A percentile compares a stretch with the other conserved stretches of the same genome.
phyloP scores from a whole-genome alignment of 2,888 invertebrate genomes.

The Axea sp. region DNA sequence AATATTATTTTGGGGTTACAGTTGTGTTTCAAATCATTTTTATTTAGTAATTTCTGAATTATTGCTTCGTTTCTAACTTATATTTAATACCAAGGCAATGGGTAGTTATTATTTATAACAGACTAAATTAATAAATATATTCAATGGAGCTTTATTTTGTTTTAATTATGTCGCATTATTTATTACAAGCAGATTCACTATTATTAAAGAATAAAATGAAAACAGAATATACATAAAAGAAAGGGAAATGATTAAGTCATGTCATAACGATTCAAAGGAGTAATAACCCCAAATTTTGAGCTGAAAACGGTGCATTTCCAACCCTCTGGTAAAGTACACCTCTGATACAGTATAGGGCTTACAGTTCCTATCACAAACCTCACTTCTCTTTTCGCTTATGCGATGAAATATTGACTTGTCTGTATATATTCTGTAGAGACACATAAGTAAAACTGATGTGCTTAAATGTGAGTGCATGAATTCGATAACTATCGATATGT shows the following conservation, averaged over 20 bases:
- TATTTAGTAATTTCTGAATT: no score
- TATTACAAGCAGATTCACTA: no score
- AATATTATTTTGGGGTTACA: no score
- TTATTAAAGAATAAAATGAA: no score
- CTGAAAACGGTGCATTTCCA: slow-evolving; percentile 21
- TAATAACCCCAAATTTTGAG: slow-evolving; percentile 51
- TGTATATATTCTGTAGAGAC: slow-evolving; percentile 16
- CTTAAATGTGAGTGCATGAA: slow-evolving; percentile 13
- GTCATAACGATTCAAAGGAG: slow-evolving; percentile 43
- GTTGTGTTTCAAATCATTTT: no score
- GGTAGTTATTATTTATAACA: no score
- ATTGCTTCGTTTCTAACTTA: no score
- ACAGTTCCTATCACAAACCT: slow-evolving; percentile 61
- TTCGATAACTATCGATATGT: slow-evolving; percentile 48
- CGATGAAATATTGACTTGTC: slow-evolving; percentile 66
- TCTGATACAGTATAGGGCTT: slow-evolving; percentile 21
- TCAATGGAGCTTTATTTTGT: no score
- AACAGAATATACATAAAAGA: slow-evolving; percentile 3
- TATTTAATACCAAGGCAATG: no score
- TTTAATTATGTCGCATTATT: no score
- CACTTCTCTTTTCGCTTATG: slow-evolving; percentile 65
- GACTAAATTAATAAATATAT: no score
- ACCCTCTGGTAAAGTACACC: slow-evolving; percentile 32
- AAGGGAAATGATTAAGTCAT: slow-evolving; percentile 28
- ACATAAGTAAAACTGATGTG: slow-evolving; percentile 22